Conservation (phyloP, 2,113 vertebrate genomes). For the Siniperca knerii region DNA sequence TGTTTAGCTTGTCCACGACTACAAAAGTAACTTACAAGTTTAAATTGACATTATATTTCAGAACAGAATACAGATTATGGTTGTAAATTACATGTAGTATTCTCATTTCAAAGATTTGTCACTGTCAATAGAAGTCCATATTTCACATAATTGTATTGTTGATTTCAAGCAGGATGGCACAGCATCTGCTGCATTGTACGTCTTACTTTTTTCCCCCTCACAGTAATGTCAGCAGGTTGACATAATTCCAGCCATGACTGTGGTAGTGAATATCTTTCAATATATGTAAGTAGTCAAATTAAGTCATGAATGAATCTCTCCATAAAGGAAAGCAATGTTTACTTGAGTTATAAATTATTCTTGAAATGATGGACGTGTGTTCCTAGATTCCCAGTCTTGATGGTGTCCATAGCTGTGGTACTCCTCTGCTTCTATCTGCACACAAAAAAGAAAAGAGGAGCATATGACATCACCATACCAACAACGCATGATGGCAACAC, state of each 20-base stretch:
- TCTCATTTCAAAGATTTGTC: neutral
- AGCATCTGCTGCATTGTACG: neutral
- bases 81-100: neutral
- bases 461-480: neutral
- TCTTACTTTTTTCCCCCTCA: neutral
- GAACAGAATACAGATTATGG: neutral
- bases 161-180: too few relatives aligned
- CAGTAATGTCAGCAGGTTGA: conserved; percentile 49
- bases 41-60: neutral
- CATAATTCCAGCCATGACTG: conserved; percentile 41
- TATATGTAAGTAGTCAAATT: conserved; percentile 67
- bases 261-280: neutral
- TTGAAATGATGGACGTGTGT: conserved; percentile 11
- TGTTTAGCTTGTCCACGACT: neutral
- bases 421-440: conserved; percentile 70
- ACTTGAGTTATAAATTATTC: neutral
- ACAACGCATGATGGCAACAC: neutral
- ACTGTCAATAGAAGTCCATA: conserved; percentile 4
- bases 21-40: neutral
- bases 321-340: neutral
- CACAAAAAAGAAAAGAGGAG: conserved; percentile 53
- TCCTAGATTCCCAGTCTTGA: conserved; percentile 63
- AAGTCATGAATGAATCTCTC: neutral
- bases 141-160: neutral
- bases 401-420: conserved; percentile 51